phyloP scores from a whole-genome alignment of 2,113 vertebrate species.

The Diglossa brunneiventris region DNA sequence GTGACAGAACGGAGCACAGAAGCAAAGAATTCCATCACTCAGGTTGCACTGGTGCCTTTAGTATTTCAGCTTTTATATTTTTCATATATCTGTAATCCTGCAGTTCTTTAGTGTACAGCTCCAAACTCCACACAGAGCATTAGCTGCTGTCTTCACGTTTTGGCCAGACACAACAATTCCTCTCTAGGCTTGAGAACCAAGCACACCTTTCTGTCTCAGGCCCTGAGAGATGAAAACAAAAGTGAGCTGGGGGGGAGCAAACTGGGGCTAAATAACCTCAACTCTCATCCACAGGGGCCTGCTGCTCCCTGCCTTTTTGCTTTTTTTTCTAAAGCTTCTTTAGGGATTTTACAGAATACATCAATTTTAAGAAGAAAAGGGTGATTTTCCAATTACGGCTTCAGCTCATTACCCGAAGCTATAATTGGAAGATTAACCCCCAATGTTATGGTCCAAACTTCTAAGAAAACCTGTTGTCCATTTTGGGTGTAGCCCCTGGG shows the following conservation, averaged over 20 bases:
- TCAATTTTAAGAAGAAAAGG: no score
- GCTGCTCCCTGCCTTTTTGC: no score
- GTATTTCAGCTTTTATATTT: neutral
- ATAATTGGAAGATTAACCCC: neutral
- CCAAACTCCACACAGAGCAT: rapidly evolving
- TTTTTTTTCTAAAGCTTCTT: no score
- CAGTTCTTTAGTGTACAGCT: neutral
- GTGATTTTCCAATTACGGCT: no score
- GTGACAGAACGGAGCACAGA: neutral
- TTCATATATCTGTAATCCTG: neutral
- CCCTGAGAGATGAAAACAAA: neutral
- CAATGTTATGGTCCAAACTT: neutral
- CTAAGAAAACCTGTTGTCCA: neutral
- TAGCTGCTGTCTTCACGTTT: neutral
- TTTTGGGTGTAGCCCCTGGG: neutral
- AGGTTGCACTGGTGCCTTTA: neutral
- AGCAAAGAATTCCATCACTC: neutral
- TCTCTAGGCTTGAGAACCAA: neutral
- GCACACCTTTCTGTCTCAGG: neutral
- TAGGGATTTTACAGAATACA: no score
- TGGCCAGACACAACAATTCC: neutral
- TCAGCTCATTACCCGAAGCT: neutral
- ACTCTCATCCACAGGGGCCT: no score
- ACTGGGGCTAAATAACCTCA: neutral
- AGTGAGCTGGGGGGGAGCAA: rapidly evolving